Evolutionary conservation across 1,140 invertebrate genomes (phyloP), one percentile per base, ranked within the genome.

Genomic region (Micrasema longulum): DNA sequence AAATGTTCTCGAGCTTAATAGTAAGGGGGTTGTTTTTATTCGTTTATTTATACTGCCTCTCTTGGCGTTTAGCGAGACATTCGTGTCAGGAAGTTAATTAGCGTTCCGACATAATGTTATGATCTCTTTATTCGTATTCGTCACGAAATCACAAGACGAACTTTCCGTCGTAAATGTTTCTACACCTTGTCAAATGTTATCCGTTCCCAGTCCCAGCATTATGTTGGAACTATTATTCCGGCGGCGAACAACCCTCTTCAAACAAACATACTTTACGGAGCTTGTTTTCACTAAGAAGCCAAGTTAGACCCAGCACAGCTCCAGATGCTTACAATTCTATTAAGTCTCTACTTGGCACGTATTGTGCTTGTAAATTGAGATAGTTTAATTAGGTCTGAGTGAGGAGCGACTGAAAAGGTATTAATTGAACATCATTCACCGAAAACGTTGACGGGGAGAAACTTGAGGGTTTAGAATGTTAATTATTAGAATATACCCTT

Each of bases 211-310:
- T n/a, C n/a, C n/a, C n/a, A n/a, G 20, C 48, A 52, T 52, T 23
- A 38, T 60, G 12, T 16, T 14, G 55, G 18, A 38, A 60, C 55
- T 60, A 60, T 60, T 60, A 60, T 60, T 60, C 31, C 10, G 55
- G 31, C 31, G 35, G 55, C 55, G 35, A 60, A 60, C 55, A 20
- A 60, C 55, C 35, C 55, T 55, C 52, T 14, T 60, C 31, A 38
- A 60, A 38, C 55, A 60, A 60, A 60, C 55, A 60, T 38, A 38
- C 55, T 60, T 38, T 38, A 38, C 16, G 55, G 36, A 60, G 55
- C 55, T 60, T 38, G 31, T 60, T 60, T 60, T 38, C 55, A 60
- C 31, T 60, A 60, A 60, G 55, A 38, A 60, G 55, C 55, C 18
- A 38, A 60, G 26, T 60, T 60, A 60, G 35, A 7, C 6, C 31